These are phyloP conservation scores for Alosa sapidissima DNA, from an alignment of 2,797 vertebrate genomes.

Conservation along the genomic window DNA sequence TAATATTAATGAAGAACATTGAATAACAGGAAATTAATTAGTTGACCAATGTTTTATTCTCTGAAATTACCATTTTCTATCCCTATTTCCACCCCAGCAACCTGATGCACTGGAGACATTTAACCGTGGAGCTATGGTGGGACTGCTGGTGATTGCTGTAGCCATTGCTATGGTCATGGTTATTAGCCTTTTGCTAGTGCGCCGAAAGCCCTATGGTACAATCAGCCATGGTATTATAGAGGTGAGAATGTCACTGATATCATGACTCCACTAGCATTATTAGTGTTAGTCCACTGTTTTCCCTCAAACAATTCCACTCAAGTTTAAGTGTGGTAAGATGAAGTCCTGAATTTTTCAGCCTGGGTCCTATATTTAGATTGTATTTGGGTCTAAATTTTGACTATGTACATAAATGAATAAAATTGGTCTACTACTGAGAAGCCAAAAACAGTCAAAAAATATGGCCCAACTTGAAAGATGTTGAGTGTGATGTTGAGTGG, in stretches of 20 bases:
- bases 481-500: too few relatives aligned
- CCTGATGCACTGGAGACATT: slow-evolving; percentile 86
- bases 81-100: slow-evolving; percentile 69
- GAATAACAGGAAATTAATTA: not conserved
- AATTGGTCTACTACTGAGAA: too few relatives aligned
- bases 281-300: too few relatives aligned
- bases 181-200: slow-evolving; percentile 86
- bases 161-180: slow-evolving; percentile 90
- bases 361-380: too few relatives aligned
- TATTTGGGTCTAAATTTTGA: too few relatives aligned
- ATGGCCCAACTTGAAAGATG: too few relatives aligned
- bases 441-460: too few relatives aligned
- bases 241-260: slow-evolving; percentile 66
- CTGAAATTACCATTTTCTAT: not conserved
- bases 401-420: too few relatives aligned
- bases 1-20: too few relatives aligned
- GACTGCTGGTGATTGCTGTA: slow-evolving; percentile 87
- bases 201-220: slow-evolving; percentile 88
- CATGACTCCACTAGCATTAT: not conserved
- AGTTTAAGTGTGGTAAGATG: too few relatives aligned
- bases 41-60: not conserved
- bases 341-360: too few relatives aligned
- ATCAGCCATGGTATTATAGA: slow-evolving; percentile 94
- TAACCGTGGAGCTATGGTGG: slow-evolving; percentile 88
- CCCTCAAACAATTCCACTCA: too few relatives aligned